Evolutionary conservation across 2,113 vertebrate species (phyloP), one percentile per base, ranked within the genome.

Genomic region (Recurvirostra avosetta): DNA sequence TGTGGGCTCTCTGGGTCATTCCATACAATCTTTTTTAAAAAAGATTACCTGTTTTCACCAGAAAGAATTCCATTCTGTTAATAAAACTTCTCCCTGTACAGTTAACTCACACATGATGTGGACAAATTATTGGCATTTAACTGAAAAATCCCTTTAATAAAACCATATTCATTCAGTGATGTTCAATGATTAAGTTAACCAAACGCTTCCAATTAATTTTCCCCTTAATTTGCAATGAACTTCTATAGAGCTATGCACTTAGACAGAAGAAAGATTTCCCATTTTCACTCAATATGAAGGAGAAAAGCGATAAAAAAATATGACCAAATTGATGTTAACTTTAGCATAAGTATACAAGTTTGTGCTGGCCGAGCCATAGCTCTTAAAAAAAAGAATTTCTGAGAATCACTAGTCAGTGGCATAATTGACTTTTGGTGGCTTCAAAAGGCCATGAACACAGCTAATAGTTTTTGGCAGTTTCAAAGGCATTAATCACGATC

Each of bases 401-500:
- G 41, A 45, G 66, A 90, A 81, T 27, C 73, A 63, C 32, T 38
- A 79, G 68, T 79, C 76, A 82, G 26, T 86, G 45, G 26, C 66
- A 76, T 79, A 92, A 82, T 62, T 91, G 80, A 94, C 86, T 95
- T 95, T 68, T 94, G 80, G 73, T 96, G 70, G 45, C 55, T 96
- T 95, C 83, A 85, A 94, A 95, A 94, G 94, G 70, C 94, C 11
- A 2, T 77, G 94, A 93, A 80, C 43, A 65, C 43, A 70, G 47
- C 53, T 96, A 97, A 96, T 76, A 81, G 34, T 77, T 91, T 96
- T 91, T 92, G 92, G 95, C 70, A 88, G 82, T 77, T 96, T 78
- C 66, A 93, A 74, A 91, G 71, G 73, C 79, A 94, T 96, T 96
- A 96, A 95, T 96, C 90, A 83, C 5, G 32, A 96, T 95, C 92